These are phyloP conservation scores for Corythornis cristatus DNA, from an alignment of 2,113 vertebrate species.

Conservation along the genomic window DNA sequence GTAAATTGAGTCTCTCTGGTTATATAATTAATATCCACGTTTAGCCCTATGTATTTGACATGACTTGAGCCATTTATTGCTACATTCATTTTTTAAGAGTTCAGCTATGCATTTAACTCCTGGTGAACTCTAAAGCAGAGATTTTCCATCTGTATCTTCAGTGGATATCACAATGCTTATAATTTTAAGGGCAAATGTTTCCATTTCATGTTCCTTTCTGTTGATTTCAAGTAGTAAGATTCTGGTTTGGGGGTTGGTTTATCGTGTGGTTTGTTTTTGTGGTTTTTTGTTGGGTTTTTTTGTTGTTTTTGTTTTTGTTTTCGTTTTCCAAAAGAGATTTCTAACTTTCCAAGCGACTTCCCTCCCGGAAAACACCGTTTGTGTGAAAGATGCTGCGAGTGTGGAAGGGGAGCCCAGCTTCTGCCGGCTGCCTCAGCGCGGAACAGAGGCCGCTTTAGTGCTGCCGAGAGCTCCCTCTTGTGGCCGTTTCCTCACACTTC, in stretches of 20 bases:
- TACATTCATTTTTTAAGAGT: not conserved
- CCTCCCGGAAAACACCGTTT: not conserved
- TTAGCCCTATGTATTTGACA: constrained; percentile 1
- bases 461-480: constrained; percentile 45
- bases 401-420: too few species aligned
- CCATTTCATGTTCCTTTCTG: too few species aligned
- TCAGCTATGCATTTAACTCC: not conserved
- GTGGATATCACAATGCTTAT: too few species aligned
- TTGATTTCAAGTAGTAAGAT: too few species aligned
- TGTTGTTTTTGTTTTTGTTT: not conserved
- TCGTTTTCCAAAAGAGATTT: not conserved
- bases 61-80: constrained; percentile 2
- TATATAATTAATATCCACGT: constrained; percentile 17
- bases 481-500: not conserved
- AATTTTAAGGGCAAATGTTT: too few species aligned
- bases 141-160: not conserved
- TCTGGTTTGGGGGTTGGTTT: not conserved
- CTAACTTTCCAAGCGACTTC: not conserved
- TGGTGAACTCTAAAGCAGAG: not conserved
- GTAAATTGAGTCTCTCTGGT: constrained; percentile 22
- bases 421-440: too few species aligned
- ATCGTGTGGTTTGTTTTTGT: not conserved
- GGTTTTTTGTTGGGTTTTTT: not conserved
- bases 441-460: not conserved
- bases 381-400: not conserved